These are phyloP conservation scores for Brotula barbata DNA, from an alignment of 2,797 vertebrate genomes.

Conservation along the genomic window DNA sequence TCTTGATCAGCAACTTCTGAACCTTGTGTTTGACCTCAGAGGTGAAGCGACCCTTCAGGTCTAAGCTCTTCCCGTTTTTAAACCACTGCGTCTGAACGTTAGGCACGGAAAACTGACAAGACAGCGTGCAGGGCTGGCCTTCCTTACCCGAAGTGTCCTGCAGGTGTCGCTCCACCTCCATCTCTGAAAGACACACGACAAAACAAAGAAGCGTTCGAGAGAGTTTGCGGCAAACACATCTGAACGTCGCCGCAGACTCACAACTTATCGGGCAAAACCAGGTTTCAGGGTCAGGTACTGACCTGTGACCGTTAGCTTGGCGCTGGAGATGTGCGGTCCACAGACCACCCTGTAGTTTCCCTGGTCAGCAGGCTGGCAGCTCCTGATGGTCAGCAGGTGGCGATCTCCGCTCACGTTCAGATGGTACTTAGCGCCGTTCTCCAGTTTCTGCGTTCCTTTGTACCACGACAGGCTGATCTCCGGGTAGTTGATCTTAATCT, in stretches of 20 bases:
- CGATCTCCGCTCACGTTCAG: constrained; percentile 87
- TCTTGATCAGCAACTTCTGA: constrained; percentile 91
- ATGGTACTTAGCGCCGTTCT: constrained; percentile 87
- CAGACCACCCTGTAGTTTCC: constrained; percentile 97
- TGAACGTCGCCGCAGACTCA: no score
- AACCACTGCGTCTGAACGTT: constrained; percentile 93
- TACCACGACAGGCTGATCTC: constrained; percentile 99
- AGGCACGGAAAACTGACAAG: constrained; percentile 94
- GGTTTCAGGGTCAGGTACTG: constrained; percentile 60
- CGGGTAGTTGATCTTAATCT: constrained; percentile 98
- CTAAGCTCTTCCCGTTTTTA: constrained; percentile 88
- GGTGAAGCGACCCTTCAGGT: constrained; percentile 85
- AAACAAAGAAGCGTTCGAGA: neutral
- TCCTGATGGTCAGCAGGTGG: constrained; percentile 87
- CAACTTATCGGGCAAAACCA: no score
- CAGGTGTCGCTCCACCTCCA: constrained; percentile 89
- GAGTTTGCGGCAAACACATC: no score
- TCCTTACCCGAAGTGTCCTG: constrained; percentile 93
- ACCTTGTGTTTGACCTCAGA: constrained; percentile 90
- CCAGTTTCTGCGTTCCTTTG: constrained; percentile 95
- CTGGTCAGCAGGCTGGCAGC: constrained; percentile 88
- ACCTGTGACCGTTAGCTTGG: constrained; percentile 92
- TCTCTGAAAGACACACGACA: constrained; percentile 78
- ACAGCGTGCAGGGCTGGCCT: constrained; percentile 87
- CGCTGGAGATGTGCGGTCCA: constrained; percentile 96